phyloP scores from a whole-genome alignment of 2,888 invertebrate genomes.

The Phortica okadai region DNA sequence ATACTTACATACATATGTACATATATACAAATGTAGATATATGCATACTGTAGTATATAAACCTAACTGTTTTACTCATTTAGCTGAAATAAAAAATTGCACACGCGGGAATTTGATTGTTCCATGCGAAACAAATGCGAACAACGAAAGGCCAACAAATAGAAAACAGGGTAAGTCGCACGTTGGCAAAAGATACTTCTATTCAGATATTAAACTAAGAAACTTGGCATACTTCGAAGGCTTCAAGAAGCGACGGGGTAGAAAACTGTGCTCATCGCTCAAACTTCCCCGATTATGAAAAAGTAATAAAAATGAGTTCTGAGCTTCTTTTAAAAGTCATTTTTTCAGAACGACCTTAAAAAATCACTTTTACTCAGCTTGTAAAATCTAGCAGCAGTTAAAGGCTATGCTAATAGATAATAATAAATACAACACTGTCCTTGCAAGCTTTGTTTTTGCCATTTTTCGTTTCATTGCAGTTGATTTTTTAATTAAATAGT shows the following conservation, averaged over 20 bases:
- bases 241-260: neutral
- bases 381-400: neutral
- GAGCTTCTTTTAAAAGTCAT: neutral
- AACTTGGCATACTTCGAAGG: constrained; percentile 14
- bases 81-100: constrained; percentile 73
- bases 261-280: neutral
- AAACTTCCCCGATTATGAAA: neutral
- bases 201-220: neutral
- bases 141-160: constrained; percentile 2
- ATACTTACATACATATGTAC: neutral
- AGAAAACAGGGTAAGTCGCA: constrained; percentile 37
- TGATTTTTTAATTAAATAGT: too few relatives aligned
- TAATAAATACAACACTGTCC: too few relatives aligned
- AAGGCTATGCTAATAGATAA: too few relatives aligned
- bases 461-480: too few relatives aligned
- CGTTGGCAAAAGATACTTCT: too few relatives aligned
- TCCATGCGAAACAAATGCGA: constrained; percentile 69
- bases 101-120: constrained; percentile 74
- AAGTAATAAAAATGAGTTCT: constrained; percentile 16
- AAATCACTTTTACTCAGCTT: too few relatives aligned
- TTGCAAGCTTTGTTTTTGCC: too few relatives aligned
- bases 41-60: too few relatives aligned
- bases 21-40: neutral
- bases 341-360: neutral
- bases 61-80: constrained; percentile 69